These are phyloP conservation scores for Ostrea edulis DNA, from an alignment of 1,140 invertebrate species.

Conservation along the genomic window DNA sequence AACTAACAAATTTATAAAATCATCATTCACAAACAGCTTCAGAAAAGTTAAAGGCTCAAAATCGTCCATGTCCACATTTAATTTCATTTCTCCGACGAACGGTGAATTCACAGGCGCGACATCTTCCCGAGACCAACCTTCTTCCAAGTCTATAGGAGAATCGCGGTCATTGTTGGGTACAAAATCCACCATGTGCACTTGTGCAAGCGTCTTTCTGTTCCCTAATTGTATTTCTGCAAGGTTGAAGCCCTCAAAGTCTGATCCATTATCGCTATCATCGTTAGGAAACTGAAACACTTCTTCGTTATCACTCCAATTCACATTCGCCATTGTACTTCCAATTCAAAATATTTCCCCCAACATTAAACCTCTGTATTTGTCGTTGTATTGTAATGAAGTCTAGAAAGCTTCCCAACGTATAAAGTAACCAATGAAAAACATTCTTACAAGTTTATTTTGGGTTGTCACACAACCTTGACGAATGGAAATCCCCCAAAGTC, in stretches of 20 bases:
- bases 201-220: not conserved
- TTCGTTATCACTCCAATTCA: constrained; percentile 38
- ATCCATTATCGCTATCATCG: not conserved
- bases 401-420: no score
- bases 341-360: no score
- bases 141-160: not conserved
- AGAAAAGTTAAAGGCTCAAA: constrained; percentile 33
- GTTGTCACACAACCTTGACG: no score
- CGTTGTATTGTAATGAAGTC: no score
- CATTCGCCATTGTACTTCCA: constrained; percentile 38
- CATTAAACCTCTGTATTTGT: no score
- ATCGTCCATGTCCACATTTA: not conserved
- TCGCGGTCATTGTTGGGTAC: constrained; percentile 1
- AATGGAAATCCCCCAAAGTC: no score
- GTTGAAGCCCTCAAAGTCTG: no score
- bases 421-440: no score
- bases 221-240: not conserved
- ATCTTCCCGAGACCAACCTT: constrained; percentile 15
- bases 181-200: constrained; percentile 22
- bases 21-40: constrained; percentile 33
- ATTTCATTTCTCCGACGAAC: not conserved
- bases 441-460: no score
- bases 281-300: not conserved
- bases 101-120: not conserved
- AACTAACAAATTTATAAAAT: not conserved